A percentile compares a stretch with the other conserved stretches of the same genome.
Conservation (phyloP, 2,888 invertebrate genomes). For the Leucania comma region DNA sequence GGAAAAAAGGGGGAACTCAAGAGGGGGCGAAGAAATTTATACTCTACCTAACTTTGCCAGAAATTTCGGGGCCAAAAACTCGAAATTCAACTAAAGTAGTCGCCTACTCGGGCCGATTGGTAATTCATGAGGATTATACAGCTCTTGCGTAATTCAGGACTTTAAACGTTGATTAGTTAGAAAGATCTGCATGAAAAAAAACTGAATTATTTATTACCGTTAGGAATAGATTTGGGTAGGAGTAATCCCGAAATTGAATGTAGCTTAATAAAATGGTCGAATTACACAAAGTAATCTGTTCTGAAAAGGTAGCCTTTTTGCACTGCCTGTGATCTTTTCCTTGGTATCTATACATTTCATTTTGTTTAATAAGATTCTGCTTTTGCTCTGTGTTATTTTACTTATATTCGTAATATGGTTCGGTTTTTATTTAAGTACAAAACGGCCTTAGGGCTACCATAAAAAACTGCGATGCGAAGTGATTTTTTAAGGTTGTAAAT, state of each 20-base stretch:
- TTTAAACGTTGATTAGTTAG: constrained; percentile 70
- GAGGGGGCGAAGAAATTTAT: constrained; percentile 61
- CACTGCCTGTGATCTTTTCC: constrained; percentile 26
- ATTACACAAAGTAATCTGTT: constrained; percentile 45
- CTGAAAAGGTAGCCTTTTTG: constrained; percentile 41
- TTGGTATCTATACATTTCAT: constrained; percentile 15
- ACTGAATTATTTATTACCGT: constrained; percentile 67
- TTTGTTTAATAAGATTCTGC: constrained; percentile 33
- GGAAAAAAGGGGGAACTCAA: constrained; percentile 72
- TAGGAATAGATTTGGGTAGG: constrained; percentile 56
- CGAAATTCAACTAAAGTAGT: constrained; percentile 59
- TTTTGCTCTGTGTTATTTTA: constrained; percentile 31
- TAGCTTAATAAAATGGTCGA: constrained; percentile 55
- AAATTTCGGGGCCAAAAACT: constrained; percentile 61
- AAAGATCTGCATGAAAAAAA: constrained; percentile 65
- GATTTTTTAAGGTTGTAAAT: too few relatives aligned
- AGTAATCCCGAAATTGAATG: constrained; percentile 64
- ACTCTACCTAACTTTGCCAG: constrained; percentile 63
- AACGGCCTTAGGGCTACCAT: background rate
- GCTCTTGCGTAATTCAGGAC: constrained; percentile 65
- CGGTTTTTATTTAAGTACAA: background rate
- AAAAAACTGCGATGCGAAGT: too few relatives aligned
- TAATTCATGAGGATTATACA: constrained; percentile 74
- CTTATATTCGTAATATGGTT: background rate
- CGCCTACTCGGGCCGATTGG: constrained; percentile 66